Evolutionary conservation across 2,113 vertebrate genomes (phyloP), one percentile per base, ranked within the genome.

Genomic region (Planiliza haematocheilus): DNA sequence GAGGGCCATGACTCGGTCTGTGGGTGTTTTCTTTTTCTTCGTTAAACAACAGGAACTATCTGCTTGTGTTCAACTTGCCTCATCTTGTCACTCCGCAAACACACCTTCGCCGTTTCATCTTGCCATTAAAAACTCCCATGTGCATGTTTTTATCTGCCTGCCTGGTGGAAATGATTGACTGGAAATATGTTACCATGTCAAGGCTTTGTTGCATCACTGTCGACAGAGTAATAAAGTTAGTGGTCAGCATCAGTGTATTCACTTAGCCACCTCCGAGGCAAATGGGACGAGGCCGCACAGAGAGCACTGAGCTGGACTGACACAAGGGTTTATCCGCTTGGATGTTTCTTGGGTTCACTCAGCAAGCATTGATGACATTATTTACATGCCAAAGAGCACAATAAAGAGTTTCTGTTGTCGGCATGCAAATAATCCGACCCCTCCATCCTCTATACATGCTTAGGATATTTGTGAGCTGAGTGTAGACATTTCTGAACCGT

Each of bases 351-450:
- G 84, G 64, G 70, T 71, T 84, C 80, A 76, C 65, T 86, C 78
- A 71, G 51, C 72, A 72, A 82, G 71, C 79, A 60, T 60, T 61
- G 81, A 83, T 78, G 72, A 75, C 45, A 85, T 87, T 84, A 88
- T 37, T 77, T 46, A 77, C 88, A 90, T 66, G 75, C 72, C 84
- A 83, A 45, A 57, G 61, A 77, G 67, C 73, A 58, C 57, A 66
- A 78, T 73, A 74, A 67, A 73, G 64, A 36, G 41, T 58, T 79
- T 70, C 52, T 74, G 76, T 51, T 16, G 55, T 20, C 18, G 4
- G 51, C 71, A 63, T 73, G 46, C 36, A 77, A 62, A 81, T 49
- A 37, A 79, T 66, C 20, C 39, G 17, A 21, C 17, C 24, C 13
- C 16, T 24, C 58, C 56, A 21, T 64, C 42, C 3, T 67, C 59